phyloP scores from a whole-genome alignment of 1,140 invertebrate genomes.

The Thaumetopoea pityocampa region DNA sequence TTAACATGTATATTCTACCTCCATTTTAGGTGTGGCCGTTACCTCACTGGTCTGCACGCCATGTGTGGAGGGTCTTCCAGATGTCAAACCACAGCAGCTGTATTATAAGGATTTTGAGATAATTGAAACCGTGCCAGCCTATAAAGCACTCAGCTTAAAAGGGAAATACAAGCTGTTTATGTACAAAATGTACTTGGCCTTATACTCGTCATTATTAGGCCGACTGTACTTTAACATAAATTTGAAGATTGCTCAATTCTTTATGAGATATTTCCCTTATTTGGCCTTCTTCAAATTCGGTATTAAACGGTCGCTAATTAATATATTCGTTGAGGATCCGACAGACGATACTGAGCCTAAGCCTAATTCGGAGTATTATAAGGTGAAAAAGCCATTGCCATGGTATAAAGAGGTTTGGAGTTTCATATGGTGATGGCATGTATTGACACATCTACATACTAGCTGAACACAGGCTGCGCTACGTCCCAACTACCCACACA shows the following conservation, averaged over 20 bases:
- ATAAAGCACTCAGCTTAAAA: conserved; percentile 33
- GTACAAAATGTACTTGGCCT: conserved; percentile 7
- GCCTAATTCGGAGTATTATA: conserved; percentile 45
- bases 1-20: conserved; percentile 3
- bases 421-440: conserved; percentile 28
- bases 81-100: conserved; percentile 21
- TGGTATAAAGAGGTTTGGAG: conserved; percentile 37
- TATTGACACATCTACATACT: background rate
- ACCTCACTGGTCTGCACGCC: conserved; percentile 33
- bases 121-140: conserved; percentile 33
- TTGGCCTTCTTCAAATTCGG: conserved; percentile 60
- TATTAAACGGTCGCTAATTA: conserved; percentile 41
- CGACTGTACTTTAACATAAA: conserved; percentile 53
- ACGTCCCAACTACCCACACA: too few relatives aligned
- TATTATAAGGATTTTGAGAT: conserved; percentile 42
- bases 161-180: conserved; percentile 39
- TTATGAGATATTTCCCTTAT: conserved; percentile 66
- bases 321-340: conserved; percentile 58
- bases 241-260: conserved; percentile 37
- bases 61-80: conserved; percentile 31
- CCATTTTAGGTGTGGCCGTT: conserved; percentile 44
- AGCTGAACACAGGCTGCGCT: background rate
- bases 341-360: conserved; percentile 38
- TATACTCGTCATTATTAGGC: conserved; percentile 42
- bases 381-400: conserved; percentile 23